Conservation (phyloP, 2,888 invertebrate genomes). For the Gandaritis pyraliata region DNA sequence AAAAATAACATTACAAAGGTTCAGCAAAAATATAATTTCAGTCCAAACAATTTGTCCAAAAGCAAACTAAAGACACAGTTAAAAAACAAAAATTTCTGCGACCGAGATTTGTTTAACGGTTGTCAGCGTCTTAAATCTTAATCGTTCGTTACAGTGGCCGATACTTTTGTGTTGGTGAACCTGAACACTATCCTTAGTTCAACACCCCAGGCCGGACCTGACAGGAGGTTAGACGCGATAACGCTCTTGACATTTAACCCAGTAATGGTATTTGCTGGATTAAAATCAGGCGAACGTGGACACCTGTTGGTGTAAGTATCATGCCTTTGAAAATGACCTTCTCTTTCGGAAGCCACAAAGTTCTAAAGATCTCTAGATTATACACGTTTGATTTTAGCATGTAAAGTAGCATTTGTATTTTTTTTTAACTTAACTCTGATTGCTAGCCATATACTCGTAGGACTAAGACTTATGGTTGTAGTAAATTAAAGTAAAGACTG, state of each 20-base stretch:
- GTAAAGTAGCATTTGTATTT: too few species aligned
- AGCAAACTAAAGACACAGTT: too few species aligned
- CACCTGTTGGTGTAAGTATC: conserved; percentile 18
- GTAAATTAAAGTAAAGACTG: too few species aligned
- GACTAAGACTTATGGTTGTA: too few species aligned
- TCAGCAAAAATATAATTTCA: too few species aligned
- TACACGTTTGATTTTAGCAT: not conserved
- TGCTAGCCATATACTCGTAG: too few species aligned
- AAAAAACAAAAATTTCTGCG: too few species aligned
- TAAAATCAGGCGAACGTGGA: conserved; percentile 15
- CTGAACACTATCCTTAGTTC: conserved; percentile 41
- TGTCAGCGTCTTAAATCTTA: too few species aligned
- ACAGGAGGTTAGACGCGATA: conserved; percentile 15
- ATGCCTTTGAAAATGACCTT: conserved; percentile 5
- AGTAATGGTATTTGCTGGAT: conserved; percentile 18
- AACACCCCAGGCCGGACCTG: conserved; percentile 21
- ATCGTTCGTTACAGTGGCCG: not conserved
- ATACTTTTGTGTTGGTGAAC: conserved; percentile 13
- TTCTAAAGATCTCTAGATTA: not conserved
- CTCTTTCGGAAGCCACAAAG: conserved; percentile 8
- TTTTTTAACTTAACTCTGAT: too few species aligned
- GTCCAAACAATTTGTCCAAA: too few species aligned
- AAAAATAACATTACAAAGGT: too few species aligned
- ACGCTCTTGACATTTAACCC: conserved; percentile 34
- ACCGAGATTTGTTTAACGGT: too few species aligned